Conservation (phyloP, 2,797 vertebrate species). For the Megalops cyprinoides region DNA sequence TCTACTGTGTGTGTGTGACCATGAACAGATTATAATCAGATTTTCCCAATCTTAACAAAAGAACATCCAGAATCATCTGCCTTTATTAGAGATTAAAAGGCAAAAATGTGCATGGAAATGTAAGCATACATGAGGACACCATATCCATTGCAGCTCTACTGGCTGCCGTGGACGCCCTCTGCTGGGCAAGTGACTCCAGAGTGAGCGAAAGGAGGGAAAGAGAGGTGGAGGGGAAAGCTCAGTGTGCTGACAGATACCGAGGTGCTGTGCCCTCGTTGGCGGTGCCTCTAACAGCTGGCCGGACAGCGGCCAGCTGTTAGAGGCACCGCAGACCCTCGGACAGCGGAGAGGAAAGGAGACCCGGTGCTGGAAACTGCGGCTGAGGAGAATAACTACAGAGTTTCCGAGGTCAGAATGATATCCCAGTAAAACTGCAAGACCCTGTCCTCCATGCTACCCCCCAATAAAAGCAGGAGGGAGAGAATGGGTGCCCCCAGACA, state of each 20-base stretch:
- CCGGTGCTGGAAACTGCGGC: background rate
- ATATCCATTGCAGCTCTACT: no score
- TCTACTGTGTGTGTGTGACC: no score
- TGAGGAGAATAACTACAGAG: background rate
- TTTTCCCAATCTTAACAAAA: background rate
- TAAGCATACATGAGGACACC: no score
- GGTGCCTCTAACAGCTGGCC: constrained; percentile 5
- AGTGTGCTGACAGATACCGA: background rate
- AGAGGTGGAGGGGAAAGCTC: background rate
- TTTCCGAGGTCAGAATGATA: background rate
- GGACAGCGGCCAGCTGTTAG: no score
- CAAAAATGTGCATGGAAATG: no score
- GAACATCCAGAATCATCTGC: background rate
- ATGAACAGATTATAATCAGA: background rate
- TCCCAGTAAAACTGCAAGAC: background rate
- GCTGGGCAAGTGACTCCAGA: no score
- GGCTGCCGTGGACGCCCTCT: no score
- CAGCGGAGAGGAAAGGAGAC: background rate
- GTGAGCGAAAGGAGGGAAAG: background rate
- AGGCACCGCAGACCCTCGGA: background rate
- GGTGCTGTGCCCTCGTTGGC: constrained; percentile 16
- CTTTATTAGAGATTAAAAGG: background rate
- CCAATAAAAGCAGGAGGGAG: background rate
- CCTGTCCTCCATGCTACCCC: background rate
- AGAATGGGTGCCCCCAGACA: background rate